Conservation (phyloP, 2,113 vertebrate species). For the Crotalus horridus region DNA sequence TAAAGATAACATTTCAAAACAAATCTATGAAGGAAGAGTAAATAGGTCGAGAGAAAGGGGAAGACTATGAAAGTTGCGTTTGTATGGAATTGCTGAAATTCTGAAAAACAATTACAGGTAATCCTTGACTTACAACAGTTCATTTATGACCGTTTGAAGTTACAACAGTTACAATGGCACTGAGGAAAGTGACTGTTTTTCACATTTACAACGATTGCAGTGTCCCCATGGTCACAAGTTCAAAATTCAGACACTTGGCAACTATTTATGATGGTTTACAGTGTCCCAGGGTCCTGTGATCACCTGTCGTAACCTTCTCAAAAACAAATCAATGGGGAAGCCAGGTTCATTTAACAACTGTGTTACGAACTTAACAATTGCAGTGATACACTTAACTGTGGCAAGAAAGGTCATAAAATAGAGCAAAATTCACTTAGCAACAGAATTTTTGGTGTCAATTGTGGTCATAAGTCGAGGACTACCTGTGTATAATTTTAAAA, state of each 20-base stretch:
- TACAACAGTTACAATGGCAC: background rate
- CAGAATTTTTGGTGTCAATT: background rate
- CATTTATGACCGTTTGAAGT: background rate
- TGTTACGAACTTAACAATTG: background rate
- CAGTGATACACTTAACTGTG: background rate
- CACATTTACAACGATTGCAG: background rate
- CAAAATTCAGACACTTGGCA: background rate
- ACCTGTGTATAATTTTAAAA: background rate
- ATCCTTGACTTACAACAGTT: background rate
- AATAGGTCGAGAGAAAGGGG: background rate
- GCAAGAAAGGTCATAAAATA: background rate
- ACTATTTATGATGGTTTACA: background rate
- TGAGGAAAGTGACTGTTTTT: background rate
- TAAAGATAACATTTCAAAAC: background rate
- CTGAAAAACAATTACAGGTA: background rate
- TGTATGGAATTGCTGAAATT: background rate
- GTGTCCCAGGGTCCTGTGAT: background rate
- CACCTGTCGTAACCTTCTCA: background rate
- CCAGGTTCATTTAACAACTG: background rate
- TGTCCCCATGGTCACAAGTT: background rate
- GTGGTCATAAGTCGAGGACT: background rate
- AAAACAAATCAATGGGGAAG: background rate
- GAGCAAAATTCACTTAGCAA: background rate
- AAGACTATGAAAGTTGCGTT: background rate
- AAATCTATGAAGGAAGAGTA: background rate